Evolutionary conservation across 2,113 vertebrate species (phyloP).

Genomic region (Calidris pugnax): DNA sequence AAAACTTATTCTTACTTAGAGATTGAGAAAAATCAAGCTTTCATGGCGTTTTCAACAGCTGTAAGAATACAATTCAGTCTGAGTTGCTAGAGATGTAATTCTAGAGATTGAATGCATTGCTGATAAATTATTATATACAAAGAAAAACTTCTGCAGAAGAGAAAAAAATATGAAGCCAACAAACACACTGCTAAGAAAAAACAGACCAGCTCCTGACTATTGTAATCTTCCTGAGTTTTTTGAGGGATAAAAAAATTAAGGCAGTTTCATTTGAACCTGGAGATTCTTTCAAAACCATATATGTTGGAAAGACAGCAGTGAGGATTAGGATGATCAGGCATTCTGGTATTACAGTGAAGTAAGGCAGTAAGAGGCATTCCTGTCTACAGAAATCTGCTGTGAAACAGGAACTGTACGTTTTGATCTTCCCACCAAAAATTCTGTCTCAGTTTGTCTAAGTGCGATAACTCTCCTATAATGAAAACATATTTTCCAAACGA

Average conservation of each 20-base stretch:
- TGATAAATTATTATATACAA: not conserved
- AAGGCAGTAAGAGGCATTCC: not conserved
- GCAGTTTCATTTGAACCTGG: not conserved
- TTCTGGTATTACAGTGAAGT: not conserved
- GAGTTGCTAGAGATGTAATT: not conserved
- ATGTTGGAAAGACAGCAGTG: not conserved
- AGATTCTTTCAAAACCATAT: not conserved
- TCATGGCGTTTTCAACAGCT: not conserved
- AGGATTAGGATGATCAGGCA: not conserved
- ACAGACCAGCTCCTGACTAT: not conserved
- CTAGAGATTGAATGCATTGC: not conserved
- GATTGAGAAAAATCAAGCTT: not conserved
- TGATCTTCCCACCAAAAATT: not conserved
- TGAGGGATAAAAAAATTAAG: not conserved
- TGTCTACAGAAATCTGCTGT: not conserved
- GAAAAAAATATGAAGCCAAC: not conserved
- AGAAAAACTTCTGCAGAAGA: not conserved
- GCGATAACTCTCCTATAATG: not conserved
- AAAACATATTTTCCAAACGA: not conserved
- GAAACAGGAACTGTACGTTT: not conserved
- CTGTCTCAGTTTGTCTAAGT: not conserved
- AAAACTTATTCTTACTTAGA: not conserved
- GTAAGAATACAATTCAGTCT: not conserved
- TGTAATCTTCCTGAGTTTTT: not conserved
- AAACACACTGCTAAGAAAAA: not conserved